Evolutionary conservation across 2,888 invertebrate genomes (phyloP).

Genomic region (Volucella zonaria): DNA sequence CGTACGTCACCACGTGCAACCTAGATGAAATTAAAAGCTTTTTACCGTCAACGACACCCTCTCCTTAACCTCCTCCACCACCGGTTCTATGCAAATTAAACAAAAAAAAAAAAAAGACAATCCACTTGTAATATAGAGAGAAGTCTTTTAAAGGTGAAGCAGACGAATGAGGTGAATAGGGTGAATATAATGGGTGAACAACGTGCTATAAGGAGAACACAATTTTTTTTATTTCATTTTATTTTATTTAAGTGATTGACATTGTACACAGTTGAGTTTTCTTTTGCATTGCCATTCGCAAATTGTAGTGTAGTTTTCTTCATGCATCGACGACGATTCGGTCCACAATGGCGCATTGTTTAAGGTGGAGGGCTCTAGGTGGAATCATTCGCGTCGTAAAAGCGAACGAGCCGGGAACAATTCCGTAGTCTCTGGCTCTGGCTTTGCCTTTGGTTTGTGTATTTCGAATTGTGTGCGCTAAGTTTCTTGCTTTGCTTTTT

Average conservation of each 20-base stretch:
- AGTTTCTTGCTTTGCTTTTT: constrained; percentile 20
- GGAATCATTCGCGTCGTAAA: constrained; percentile 77
- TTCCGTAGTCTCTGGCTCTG: constrained; percentile 31
- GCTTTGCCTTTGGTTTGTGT: constrained; percentile 29
- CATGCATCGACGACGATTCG: constrained; percentile 61
- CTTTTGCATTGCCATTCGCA: constrained; percentile 62
- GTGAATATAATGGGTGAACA: too few relatives aligned
- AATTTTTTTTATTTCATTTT: constrained; percentile 12
- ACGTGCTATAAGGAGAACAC: too few relatives aligned
- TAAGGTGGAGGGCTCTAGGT: constrained; percentile 75
- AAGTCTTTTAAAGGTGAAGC: too few relatives aligned
- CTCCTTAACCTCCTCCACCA: background rate
- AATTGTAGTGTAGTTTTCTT: constrained; percentile 66
- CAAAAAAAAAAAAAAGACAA: too few relatives aligned
- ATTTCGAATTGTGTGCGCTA: background rate
- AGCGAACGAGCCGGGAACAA: constrained; percentile 72
- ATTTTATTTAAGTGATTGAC: constrained; percentile 48
- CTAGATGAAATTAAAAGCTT: constrained; percentile 35
- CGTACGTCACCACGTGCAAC: constrained; percentile 13
- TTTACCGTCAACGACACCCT: background rate
- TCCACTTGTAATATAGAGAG: too few relatives aligned
- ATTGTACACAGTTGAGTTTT: constrained; percentile 58
- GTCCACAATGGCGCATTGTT: constrained; percentile 73
- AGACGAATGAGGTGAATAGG: too few relatives aligned
- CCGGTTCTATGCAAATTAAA: too few relatives aligned